Conservation (phyloP, 1,140 invertebrate genomes). For the Portunus trituberculatus region DNA sequence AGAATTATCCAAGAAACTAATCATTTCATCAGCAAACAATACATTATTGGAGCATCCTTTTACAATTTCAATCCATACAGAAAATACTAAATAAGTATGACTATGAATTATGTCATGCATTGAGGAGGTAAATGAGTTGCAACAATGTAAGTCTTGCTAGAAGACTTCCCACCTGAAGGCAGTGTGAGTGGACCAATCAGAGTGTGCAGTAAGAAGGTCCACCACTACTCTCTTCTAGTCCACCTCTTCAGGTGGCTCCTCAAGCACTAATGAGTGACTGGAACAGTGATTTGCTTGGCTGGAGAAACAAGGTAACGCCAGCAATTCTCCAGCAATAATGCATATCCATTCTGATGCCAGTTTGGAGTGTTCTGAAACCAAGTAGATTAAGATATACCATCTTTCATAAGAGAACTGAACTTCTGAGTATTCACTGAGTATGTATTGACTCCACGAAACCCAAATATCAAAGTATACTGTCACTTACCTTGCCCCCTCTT, state of each 20-base stretch:
- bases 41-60: background rate
- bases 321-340: background rate
- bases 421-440: too few relatives aligned
- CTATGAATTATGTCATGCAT: too few relatives aligned
- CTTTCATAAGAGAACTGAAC: too few relatives aligned
- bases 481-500: constrained; percentile 42
- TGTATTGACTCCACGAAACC: background rate
- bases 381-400: background rate
- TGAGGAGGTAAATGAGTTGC: too few relatives aligned
- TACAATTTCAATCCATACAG: too few relatives aligned
- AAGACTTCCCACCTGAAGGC: background rate
- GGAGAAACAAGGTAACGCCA: background rate
- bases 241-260: background rate
- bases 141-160: too few relatives aligned
- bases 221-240: constrained; percentile 33
- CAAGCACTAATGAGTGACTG: background rate
- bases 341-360: constrained; percentile 47
- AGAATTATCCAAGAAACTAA: too few relatives aligned
- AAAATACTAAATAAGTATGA: too few relatives aligned
- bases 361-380: constrained; percentile 51
- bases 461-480: background rate
- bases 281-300: background rate
- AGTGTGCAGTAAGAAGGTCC: constrained; percentile 24
- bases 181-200: constrained; percentile 33
- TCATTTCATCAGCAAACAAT: background rate